Evolutionary conservation across 2,797 vertebrate species (phyloP), one percentile per base, ranked within the genome.

Genomic region (Psittacula echo): DNA sequence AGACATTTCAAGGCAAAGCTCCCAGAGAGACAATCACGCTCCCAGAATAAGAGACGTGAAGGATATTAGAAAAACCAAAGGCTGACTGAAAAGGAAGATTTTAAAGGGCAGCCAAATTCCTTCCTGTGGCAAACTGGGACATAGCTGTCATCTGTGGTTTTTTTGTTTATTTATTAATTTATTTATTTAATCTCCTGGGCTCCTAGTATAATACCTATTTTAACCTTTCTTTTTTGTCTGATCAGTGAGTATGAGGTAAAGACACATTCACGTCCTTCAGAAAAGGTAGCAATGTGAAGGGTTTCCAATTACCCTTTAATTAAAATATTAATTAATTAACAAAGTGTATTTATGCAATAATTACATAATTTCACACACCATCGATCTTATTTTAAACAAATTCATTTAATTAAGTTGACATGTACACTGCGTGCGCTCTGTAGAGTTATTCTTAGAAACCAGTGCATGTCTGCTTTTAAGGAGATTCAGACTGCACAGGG

Each of bases 301-400:
- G 74, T 95, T 97, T 94, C 88, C 81, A 97, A 96, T 97, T 96
- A 97, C 56, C 30, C 94, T 94, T 96, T 92, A 94, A 95, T 97
- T 96, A 96, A 97, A 97, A 96, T 96, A 97, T 95, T 97, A 97
- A 97, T 97, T 97, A 98, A 97, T 88, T 95, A 96, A 96, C 93
- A 97, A 96, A 92, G 70, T 95, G 91, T 93, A 96, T 96, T 97
- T 94, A 96, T 93, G 91, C 95, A 98, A 97, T 97, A 98, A 97
- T 97, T 96, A 94, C 67, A 93, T 95, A 96, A 97, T 97, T 97
- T 97, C 96, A 97, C 93, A 97, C 97, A 89, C 94, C 94, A 90
- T 92, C 82, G 85, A 66, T 80, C 78, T 2, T 96, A 91, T 96
- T 97, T 97, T 97, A 97, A 97, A 96, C 89, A 96, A 97, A 96